Evolutionary conservation across 2,888 invertebrate genomes (phyloP), one percentile per base, ranked within the genome.

Genomic region (Chrysodeixis includens): DNA sequence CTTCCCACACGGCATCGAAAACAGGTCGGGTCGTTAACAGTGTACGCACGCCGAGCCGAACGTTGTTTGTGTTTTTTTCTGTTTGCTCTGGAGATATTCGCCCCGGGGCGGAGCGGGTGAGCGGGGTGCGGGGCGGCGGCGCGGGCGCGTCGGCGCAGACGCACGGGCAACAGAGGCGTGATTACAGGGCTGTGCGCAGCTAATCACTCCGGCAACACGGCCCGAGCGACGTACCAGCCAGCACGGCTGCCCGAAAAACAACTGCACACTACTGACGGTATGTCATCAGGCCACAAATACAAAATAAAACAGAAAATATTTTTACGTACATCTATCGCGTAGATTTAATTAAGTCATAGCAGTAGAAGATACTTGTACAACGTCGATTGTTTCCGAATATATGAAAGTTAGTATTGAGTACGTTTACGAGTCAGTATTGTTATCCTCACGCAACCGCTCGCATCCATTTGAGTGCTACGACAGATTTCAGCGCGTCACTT

Each of bases 21-120:
- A 93, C 92, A 89, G 92, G 91, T 91, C 91, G 90, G 88, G 89
- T 94, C 93, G 93, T 94, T 94, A 94, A 93, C 93, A 90, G 92
- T 84, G 90, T 88, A 90, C 92, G 84, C 82, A 85, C 80, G 79
- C 74, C 67, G 79, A 68, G 59, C 82, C 78, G 83, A 87, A 85
- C 84, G 84, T 82, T 88, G 86, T 86, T 86, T 83, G 81, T 84
- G 82, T 90, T 92, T 91, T 93, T 92, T 92, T 87, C 70, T 88
- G 89, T 93, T 92, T 91, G 90, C 86, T 89, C 89, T 90, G 89
- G 90, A 90, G 91, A 92, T 92, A 92, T 94, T 93, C 88, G 91
- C 92, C 91, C 83, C 63, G 76, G 71, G 87, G 87, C 83, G 78
- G 67, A 76, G 83, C 84, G 79, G 86, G 74, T 82, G 74, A 60